phyloP scores from a whole-genome alignment of 2,888 invertebrate genomes.

The Cepaea hortensis region DNA sequence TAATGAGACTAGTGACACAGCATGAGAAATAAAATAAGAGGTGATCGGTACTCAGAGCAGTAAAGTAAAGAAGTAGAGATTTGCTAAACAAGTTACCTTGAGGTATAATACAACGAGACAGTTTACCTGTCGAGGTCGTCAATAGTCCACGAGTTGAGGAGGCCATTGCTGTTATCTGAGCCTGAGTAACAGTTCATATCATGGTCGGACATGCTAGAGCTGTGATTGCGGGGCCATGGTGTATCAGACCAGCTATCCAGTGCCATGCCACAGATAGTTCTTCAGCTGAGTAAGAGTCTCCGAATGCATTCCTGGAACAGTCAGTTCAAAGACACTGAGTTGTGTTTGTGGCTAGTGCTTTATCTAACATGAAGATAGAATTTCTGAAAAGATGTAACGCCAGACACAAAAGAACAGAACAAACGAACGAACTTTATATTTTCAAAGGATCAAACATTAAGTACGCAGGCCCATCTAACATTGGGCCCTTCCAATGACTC shows the following conservation, averaged over 20 bases:
- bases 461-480: too few species aligned
- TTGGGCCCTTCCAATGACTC: too few species aligned
- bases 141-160: background rate
- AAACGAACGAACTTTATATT: too few species aligned
- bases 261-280: background rate
- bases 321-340: too few species aligned
- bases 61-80: too few species aligned
- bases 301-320: slow-evolving; percentile 1
- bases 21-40: background rate
- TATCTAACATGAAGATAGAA: background rate
- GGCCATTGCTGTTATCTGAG: background rate
- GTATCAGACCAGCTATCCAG: slow-evolving; percentile 24
- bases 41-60: background rate
- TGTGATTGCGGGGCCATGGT: slow-evolving; percentile 11
- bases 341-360: background rate
- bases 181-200: slow-evolving; percentile 34
- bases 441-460: too few species aligned
- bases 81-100: background rate
- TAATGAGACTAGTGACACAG: background rate
- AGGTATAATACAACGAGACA: background rate
- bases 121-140: slow-evolving; percentile 5
- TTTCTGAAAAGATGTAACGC: background rate
- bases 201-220: slow-evolving; percentile 30
- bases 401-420: background rate
- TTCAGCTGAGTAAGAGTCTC: background rate